These are phyloP conservation scores for Tupaia tana DNA, from an alignment of 2,113 vertebrate species.

Conservation along the genomic window DNA sequence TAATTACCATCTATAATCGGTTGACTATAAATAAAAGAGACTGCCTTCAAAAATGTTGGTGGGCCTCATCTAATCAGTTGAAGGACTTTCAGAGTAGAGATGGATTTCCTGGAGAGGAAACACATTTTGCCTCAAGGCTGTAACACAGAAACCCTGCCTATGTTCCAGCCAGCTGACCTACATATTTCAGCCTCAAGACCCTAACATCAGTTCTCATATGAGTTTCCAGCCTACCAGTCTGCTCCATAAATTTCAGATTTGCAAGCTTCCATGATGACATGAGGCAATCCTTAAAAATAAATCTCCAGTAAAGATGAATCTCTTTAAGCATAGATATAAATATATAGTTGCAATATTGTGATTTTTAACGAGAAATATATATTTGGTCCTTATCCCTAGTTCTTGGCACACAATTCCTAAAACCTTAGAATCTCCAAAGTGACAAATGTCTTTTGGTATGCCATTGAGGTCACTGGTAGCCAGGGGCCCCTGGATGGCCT, in stretches of 20 bases:
- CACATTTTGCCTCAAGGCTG: neutral
- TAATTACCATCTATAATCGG: neutral
- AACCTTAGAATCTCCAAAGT: neutral
- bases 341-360: neutral
- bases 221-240: neutral
- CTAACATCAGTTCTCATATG: neutral
- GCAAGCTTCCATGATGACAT: neutral
- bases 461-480: neutral
- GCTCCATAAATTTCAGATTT: neutral
- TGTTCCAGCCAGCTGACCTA: neutral
- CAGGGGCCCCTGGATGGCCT: neutral
- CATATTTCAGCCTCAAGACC: neutral
- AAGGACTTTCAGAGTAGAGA: neutral
- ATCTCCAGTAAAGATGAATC: neutral
- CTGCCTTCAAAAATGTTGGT: neutral
- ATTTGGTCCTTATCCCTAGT: neutral
- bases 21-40: neutral
- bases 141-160: neutral
- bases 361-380: neutral
- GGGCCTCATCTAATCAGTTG: neutral
- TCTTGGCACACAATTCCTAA: neutral
- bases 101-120: neutral
- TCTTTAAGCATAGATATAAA: neutral
- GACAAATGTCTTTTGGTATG: neutral
- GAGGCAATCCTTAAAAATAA: slow-evolving; percentile 15